Evolutionary conservation across 2,888 invertebrate species (phyloP).

Genomic region (Meiosimyza decipiens): DNA sequence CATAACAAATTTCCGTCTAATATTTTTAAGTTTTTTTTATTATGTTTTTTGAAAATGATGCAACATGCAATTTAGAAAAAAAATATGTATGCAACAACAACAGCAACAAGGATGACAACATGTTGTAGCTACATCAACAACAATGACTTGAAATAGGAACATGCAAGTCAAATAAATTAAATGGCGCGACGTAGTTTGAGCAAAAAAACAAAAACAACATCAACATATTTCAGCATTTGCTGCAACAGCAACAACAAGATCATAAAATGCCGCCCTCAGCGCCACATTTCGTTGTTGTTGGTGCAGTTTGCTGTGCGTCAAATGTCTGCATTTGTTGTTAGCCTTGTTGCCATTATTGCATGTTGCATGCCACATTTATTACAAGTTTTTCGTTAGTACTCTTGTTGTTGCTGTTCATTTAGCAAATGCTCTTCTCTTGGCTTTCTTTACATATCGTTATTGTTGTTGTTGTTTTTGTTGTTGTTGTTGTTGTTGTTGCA

Average conservation of each 20-base stretch:
- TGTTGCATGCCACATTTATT: not conserved
- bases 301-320: too few species aligned
- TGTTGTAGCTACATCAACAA: not conserved
- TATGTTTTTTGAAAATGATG: slow-evolving; percentile 30
- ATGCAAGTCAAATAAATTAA: too few species aligned
- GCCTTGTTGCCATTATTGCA: not conserved
- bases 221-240: too few species aligned
- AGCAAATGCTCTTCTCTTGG: not conserved
- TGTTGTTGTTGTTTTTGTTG: not conserved
- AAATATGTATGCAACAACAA: slow-evolving; percentile 16
- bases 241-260: not conserved
- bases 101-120: slow-evolving; percentile 6
- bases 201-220: too few species aligned
- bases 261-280: too few species aligned
- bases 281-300: too few species aligned
- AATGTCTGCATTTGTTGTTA: not conserved
- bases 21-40: too few species aligned
- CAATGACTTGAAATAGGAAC: not conserved
- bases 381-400: not conserved
- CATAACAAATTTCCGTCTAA: too few species aligned
- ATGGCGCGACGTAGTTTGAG: too few species aligned
- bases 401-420: slow-evolving; percentile 6
- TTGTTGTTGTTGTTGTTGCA: not conserved
- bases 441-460: not conserved
- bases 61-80: slow-evolving; percentile 32